Evolutionary conservation across 37 sponge, comb jelly and placozoan species (phyloP).

Genomic region (Hexactinellida sp.): DNA sequence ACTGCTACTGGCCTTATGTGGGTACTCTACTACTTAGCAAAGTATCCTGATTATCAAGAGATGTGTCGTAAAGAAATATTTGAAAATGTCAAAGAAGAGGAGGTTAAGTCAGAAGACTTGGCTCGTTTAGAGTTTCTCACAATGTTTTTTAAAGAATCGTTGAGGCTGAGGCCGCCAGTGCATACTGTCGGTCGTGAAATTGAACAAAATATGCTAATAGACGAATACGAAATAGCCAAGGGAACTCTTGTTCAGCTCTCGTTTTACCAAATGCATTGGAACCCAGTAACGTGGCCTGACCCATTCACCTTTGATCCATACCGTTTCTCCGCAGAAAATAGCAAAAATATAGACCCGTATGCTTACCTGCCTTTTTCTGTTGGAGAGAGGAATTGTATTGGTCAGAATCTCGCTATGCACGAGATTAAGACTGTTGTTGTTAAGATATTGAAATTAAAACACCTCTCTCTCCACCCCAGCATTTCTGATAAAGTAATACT

Average conservation of each 20-base stretch:
- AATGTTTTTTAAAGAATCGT: background rate
- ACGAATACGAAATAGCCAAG: background rate
- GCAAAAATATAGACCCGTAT: background rate
- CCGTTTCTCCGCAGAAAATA: background rate
- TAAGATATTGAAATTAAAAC: background rate
- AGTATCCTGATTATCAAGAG: background rate
- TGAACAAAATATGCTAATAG: background rate
- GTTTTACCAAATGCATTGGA: background rate
- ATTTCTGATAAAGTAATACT: background rate
- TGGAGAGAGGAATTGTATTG: slow-evolving; percentile 18
- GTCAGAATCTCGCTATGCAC: background rate
- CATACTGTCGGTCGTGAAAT: background rate
- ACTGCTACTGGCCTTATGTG: background rate
- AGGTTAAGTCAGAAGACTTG: background rate
- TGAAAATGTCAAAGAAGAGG: background rate
- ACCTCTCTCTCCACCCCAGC: background rate
- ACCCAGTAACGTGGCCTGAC: slow-evolving; percentile 14
- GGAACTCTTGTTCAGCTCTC: background rate
- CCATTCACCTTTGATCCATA: slow-evolving; percentile 19
- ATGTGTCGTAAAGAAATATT: slow-evolving; percentile 4
- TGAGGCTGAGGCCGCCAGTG: background rate
- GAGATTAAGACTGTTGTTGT: background rate
- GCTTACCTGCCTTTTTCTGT: background rate
- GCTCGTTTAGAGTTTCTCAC: background rate
- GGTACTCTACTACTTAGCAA: background rate